Conservation (phyloP, 2,797 vertebrate genomes). For the Denticeps clupeoides region DNA sequence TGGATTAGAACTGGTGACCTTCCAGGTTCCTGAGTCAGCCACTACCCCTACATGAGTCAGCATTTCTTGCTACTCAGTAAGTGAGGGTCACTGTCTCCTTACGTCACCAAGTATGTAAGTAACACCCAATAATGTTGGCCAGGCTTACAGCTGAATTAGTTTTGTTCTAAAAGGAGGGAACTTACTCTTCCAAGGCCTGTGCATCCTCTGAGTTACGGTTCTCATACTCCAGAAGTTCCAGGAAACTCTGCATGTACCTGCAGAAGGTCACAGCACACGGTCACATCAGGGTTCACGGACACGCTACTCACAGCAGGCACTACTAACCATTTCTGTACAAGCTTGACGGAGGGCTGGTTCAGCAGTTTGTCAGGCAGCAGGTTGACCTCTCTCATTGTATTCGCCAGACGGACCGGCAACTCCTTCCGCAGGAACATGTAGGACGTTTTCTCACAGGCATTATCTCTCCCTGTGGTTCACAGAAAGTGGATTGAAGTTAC, state of each 20-base stretch:
- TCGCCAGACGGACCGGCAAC: slow-evolving; percentile 88
- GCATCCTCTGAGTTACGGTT: slow-evolving; percentile 84
- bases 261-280: slow-evolving; percentile 18
- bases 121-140: background rate
- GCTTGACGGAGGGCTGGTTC: slow-evolving; percentile 77
- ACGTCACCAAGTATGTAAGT: background rate
- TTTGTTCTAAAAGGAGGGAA: slow-evolving; percentile 17
- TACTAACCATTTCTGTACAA: slow-evolving; percentile 91
- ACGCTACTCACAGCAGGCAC: no score
- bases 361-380: slow-evolving; percentile 88
- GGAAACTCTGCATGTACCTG: slow-evolving; percentile 98
- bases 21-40: no score
- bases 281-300: no score
- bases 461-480: slow-evolving; percentile 85
- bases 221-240: slow-evolving; percentile 90
- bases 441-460: slow-evolving; percentile 96
- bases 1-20: no score
- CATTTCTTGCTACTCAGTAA: no score
- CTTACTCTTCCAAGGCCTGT: slow-evolving; percentile 82
- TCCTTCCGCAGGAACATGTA: slow-evolving; percentile 97
- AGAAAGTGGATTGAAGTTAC: no score
- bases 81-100: no score
- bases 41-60: no score
- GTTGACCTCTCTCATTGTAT: slow-evolving; percentile 96
- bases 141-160: background rate